Conservation (phyloP, 2,113 vertebrate species). For the Callopanchax toddi region DNA sequence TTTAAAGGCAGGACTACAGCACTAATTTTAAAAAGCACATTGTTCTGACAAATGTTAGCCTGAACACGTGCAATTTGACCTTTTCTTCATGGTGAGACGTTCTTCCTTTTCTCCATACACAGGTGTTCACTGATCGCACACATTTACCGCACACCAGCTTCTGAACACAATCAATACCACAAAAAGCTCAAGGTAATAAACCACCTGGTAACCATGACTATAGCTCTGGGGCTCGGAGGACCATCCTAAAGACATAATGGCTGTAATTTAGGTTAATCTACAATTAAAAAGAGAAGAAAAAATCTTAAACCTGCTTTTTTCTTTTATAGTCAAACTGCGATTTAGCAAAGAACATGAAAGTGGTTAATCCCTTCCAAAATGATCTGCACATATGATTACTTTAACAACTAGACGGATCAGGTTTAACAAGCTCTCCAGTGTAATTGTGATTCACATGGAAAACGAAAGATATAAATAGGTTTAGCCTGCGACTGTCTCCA, state of each 20-base stretch:
- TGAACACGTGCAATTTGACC: background rate
- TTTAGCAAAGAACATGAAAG: background rate
- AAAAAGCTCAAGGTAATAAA: conserved; percentile 3
- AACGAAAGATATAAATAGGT: conserved; percentile 11
- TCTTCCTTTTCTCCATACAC: background rate
- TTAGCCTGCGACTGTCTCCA: conserved; percentile 4
- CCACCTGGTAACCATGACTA: background rate
- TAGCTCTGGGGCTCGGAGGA: background rate
- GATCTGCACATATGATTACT: conserved; percentile 18
- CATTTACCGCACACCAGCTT: conserved; percentile 1
- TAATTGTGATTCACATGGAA: conserved; percentile 1
- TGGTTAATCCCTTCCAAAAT: too few relatives aligned
- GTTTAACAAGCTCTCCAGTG: background rate
- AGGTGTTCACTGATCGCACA: conserved; percentile 1
- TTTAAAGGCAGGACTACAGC: background rate
- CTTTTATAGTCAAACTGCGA: conserved; percentile 8
- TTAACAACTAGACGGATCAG: background rate
- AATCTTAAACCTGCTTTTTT: background rate
- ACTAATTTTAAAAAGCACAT: background rate
- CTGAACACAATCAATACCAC: conserved; percentile 5
- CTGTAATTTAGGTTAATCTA: background rate
- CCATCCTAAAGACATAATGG: conserved; percentile 5
- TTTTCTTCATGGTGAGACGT: background rate
- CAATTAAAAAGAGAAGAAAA: background rate
- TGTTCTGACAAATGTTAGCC: background rate